These are phyloP conservation scores for Mythimna vitellina DNA, from an alignment of 2,888 invertebrate genomes.

Conservation along the genomic window DNA sequence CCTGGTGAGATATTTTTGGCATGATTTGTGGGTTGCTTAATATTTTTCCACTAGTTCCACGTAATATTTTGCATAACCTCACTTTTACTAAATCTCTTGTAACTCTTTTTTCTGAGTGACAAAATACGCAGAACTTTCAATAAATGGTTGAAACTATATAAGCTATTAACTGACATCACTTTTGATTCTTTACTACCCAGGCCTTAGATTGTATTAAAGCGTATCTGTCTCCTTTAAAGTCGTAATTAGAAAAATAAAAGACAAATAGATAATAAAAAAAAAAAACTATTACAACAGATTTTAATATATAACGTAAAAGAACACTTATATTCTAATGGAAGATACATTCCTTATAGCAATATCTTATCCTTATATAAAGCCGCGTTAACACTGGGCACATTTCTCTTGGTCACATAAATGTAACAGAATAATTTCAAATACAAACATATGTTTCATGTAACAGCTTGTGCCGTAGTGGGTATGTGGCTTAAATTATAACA, in stretches of 20 bases:
- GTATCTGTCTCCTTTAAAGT: no score
- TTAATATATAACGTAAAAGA: slow-evolving; percentile 26
- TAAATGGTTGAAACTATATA: no score
- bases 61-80: no score
- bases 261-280: background rate
- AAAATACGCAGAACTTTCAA: no score
- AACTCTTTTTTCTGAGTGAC: no score
- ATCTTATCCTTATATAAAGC: background rate
- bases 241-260: background rate
- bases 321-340: slow-evolving; percentile 25
- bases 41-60: no score
- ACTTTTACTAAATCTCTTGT: no score
- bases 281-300: background rate
- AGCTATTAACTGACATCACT: no score
- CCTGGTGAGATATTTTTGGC: no score
- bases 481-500: background rate
- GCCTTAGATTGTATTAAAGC: no score
- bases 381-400: background rate
- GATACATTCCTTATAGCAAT: background rate
- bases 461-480: background rate
- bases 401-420: slow-evolving; percentile 10
- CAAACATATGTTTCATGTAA: background rate
- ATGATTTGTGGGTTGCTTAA: no score
- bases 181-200: no score
- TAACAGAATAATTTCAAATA: background rate